phyloP scores from a whole-genome alignment of 30 jellyfish, hydroid and myxozoan genomes.

The Phacellophora camtschatica region DNA sequence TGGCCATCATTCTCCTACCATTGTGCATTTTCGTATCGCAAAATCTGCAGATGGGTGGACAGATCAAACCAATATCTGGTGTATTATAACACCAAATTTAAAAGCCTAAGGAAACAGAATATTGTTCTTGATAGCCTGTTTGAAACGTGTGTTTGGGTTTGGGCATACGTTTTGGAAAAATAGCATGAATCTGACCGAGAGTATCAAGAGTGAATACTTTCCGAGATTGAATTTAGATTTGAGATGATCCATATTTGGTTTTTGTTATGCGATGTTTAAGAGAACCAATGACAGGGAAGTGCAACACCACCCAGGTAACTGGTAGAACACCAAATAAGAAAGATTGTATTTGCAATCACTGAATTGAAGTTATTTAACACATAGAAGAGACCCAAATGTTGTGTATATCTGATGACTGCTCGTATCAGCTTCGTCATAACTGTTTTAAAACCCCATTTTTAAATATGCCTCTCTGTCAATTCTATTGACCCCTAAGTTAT shows the following conservation, averaged over 20 bases:
- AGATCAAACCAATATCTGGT: neutral
- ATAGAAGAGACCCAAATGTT: too few relatives aligned
- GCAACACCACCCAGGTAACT: neutral
- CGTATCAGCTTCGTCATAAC: too few relatives aligned
- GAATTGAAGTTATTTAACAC: too few relatives aligned
- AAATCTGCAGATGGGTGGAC: slow-evolving; percentile 7
- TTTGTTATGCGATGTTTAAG: neutral
- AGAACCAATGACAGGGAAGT: neutral
- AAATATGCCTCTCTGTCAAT: too few relatives aligned
- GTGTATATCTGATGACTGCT: too few relatives aligned
- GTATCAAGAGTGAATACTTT: neutral
- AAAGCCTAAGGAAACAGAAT: neutral
- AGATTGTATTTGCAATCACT: too few relatives aligned
- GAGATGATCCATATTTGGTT: neutral
- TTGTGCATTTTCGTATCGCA: neutral
- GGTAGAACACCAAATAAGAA: too few relatives aligned
- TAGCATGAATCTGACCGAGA: neutral
- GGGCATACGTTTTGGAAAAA: neutral
- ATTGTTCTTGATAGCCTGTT: neutral
- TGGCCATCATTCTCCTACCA: neutral
- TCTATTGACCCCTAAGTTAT: too few relatives aligned
- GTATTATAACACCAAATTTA: neutral
- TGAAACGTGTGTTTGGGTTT: neutral
- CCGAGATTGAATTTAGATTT: neutral
- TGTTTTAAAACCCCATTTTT: too few relatives aligned